phyloP scores from a whole-genome alignment of 2,888 invertebrate species.

The Cheilosia variabilis region DNA sequence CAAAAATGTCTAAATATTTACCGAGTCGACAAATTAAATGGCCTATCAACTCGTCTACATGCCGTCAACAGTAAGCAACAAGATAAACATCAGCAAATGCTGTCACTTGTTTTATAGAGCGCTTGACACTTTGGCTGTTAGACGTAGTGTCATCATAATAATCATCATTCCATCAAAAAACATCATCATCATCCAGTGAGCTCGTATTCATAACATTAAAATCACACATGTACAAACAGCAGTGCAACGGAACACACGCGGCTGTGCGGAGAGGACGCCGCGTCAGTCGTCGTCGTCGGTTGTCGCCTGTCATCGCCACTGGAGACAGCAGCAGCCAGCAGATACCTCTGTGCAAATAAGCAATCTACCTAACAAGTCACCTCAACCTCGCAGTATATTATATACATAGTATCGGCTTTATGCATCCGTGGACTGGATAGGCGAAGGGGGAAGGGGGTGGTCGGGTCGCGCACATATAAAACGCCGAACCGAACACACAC shows the following conservation, averaged over 20 bases:
- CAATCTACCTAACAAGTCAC: slow-evolving; percentile 41
- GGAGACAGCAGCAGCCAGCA: slow-evolving; percentile 31
- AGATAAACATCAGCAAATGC: slow-evolving; percentile 51
- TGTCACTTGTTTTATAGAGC: slow-evolving; percentile 60
- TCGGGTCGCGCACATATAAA: slow-evolving; percentile 11
- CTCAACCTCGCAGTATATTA: neutral
- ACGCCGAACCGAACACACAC: slow-evolving; percentile 48
- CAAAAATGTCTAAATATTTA: slow-evolving; percentile 55
- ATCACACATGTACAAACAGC: slow-evolving; percentile 38
- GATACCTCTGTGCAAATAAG: slow-evolving; percentile 44
- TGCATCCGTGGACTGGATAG: neutral
- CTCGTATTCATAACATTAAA: slow-evolving; percentile 57
- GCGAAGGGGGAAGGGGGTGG: neutral
- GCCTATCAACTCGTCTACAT: slow-evolving; percentile 50
- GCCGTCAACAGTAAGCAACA: slow-evolving; percentile 25
- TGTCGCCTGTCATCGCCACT: slow-evolving; percentile 51
- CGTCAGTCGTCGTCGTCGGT: slow-evolving; percentile 26
- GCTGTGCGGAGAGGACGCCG: slow-evolving; percentile 1
- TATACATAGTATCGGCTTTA: slow-evolving; percentile 10
- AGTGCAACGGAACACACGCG: neutral
- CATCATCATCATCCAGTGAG: slow-evolving; percentile 35
- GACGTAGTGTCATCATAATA: slow-evolving; percentile 69
- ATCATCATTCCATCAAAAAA: slow-evolving; percentile 64
- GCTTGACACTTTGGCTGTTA: slow-evolving; percentile 65
- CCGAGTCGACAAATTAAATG: slow-evolving; percentile 41